Evolutionary conservation across 2,888 invertebrate species (phyloP).

Genomic region (Nemapogon koenigi): DNA sequence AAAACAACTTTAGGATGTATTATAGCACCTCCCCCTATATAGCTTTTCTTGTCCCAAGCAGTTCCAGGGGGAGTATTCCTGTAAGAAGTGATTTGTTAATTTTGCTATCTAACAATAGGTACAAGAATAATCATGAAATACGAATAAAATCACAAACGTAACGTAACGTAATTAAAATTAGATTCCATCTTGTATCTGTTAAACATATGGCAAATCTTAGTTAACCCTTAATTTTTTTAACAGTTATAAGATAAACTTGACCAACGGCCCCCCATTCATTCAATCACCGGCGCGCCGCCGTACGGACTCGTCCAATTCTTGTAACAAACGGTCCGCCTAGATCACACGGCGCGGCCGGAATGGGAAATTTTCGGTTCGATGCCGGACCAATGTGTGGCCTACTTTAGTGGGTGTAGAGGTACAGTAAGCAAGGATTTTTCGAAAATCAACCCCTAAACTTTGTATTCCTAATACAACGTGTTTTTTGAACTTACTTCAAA

Average conservation of each 20-base stretch:
- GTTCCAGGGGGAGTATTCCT: neutral
- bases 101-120: neutral
- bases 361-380: no score
- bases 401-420: no score
- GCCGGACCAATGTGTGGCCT: no score
- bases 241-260: neutral
- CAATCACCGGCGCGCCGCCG: no score
- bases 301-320: no score
- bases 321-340: no score
- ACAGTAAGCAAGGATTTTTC: no score
- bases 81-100: neutral
- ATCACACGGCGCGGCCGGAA: no score
- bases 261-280: no score
- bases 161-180: neutral
- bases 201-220: neutral
- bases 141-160: neutral
- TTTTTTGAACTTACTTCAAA: neutral
- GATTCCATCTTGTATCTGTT: neutral
- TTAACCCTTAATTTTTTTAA: neutral
- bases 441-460: no score
- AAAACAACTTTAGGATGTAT: slow-evolving; percentile 74
- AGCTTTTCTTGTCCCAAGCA: slow-evolving; percentile 10
- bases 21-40: slow-evolving; percentile 71
- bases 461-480: no score
- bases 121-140: no score